phyloP scores from a whole-genome alignment of 2,888 invertebrate species.

The Tiliacea aurago region DNA sequence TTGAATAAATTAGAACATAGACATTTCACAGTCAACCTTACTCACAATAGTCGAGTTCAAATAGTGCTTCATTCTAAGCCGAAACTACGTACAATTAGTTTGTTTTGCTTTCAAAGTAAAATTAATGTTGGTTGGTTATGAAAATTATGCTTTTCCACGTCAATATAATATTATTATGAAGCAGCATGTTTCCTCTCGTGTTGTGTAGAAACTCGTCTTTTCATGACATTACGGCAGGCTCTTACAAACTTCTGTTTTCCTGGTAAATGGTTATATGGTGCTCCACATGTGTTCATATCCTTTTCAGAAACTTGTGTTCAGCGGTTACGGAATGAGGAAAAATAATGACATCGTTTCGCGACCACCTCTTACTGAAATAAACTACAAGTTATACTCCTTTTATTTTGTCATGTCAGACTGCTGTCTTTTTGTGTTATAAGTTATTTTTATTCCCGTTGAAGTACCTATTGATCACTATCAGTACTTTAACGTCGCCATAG shows the following conservation, averaged over 20 bases:
- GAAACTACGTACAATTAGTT: conserved; percentile 13
- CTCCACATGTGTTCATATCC: conserved; percentile 19
- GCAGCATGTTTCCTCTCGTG: conserved; percentile 3
- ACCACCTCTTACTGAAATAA: conserved; percentile 18
- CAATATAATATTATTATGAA: conserved; percentile 13
- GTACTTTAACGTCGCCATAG: neutral
- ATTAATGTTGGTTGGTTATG: conserved; percentile 17
- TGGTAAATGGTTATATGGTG: conserved; percentile 19
- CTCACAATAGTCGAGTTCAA: conserved; percentile 12
- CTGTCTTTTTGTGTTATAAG: neutral
- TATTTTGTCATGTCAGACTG: conserved; percentile 1
- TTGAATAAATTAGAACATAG: conserved; percentile 42
- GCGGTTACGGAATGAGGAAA: conserved; percentile 25
- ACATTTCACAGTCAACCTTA: conserved; percentile 22
- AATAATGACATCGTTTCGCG: conserved; percentile 27
- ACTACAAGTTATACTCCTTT: neutral
- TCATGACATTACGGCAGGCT: conserved; percentile 24
- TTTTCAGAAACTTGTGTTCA: conserved; percentile 34
- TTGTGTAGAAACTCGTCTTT: conserved; percentile 30
- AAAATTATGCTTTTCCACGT: conserved; percentile 18
- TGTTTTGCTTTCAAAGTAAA: conserved; percentile 11
- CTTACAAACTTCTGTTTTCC: conserved; percentile 34
- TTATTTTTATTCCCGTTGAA: neutral
- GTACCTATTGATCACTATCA: neutral
- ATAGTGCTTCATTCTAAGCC: conserved; percentile 19